These are phyloP conservation scores for Hirtodrosophila trivittata DNA, from an alignment of 2,888 invertebrate genomes.

Conservation along the genomic window DNA sequence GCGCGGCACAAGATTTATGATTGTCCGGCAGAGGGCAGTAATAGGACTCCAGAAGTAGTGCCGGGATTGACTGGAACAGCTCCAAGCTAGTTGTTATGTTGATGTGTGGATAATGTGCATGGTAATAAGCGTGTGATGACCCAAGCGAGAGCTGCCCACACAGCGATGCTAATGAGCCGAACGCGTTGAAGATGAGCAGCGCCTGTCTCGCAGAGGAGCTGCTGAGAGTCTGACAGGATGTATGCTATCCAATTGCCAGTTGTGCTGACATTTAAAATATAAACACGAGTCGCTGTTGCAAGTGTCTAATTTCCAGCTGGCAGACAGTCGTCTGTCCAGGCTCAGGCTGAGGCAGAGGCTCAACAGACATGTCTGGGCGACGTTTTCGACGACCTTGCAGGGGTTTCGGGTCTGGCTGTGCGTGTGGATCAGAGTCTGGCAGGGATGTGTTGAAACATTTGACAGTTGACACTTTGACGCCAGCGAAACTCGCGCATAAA, in stretches of 20 bases:
- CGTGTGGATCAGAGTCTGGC: neutral
- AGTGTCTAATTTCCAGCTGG: slow-evolving; percentile 64
- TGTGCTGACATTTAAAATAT: slow-evolving; percentile 73
- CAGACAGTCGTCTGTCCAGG: slow-evolving; percentile 42
- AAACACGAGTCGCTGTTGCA: slow-evolving; percentile 58
- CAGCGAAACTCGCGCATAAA: slow-evolving; percentile 63
- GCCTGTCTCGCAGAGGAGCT: neutral
- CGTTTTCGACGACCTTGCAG: slow-evolving; percentile 48
- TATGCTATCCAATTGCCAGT: slow-evolving; percentile 59
- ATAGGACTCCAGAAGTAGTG: slow-evolving; percentile 29
- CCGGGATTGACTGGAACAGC: slow-evolving; percentile 17
- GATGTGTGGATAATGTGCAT: slow-evolving; percentile 45
- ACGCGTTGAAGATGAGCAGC: slow-evolving; percentile 17
- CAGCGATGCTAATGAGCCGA: slow-evolving; percentile 61
- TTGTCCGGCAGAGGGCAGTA: slow-evolving; percentile 12
- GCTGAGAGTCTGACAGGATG: slow-evolving; percentile 54
- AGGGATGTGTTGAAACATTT: slow-evolving; percentile 58
- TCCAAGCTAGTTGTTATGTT: slow-evolving; percentile 32
- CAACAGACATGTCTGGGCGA: slow-evolving; percentile 40
- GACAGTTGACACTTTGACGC: slow-evolving; percentile 71
- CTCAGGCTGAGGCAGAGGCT: slow-evolving; percentile 17
- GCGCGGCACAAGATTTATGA: slow-evolving; percentile 53
- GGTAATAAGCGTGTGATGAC: slow-evolving; percentile 61
- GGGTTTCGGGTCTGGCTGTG: slow-evolving; percentile 6
- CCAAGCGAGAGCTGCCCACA: slow-evolving; percentile 53